These are phyloP conservation scores for Pseudomyrmex dendroicus DNA, from an alignment of 1,140 invertebrate species.

Conservation along the genomic window DNA sequence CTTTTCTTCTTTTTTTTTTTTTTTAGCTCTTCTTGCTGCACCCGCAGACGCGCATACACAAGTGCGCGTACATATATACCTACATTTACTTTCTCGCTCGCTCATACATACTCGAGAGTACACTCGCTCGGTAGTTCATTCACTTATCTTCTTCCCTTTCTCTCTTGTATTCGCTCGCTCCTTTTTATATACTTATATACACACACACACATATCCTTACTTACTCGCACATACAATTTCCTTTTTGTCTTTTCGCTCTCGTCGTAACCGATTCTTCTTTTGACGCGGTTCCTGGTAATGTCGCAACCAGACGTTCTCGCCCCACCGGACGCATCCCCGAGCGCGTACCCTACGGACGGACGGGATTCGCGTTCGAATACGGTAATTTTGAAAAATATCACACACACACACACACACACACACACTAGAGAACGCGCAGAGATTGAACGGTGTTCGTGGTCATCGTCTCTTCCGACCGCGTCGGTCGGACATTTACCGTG, in stretches of 20 bases:
- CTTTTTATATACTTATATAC: too few species aligned
- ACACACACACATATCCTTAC: too few species aligned
- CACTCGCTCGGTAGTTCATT: not conserved
- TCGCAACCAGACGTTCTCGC: constrained; percentile 53
- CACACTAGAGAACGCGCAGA: not conserved
- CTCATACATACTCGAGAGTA: not conserved
- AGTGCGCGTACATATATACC: not conserved
- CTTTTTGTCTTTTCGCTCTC: constrained; percentile 6
- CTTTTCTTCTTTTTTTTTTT: not conserved
- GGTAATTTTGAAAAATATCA: constrained; percentile 46
- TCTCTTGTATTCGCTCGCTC: not conserved
- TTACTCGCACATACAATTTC: not conserved
- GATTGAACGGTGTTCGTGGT: constrained; percentile 47
- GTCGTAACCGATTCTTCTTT: not conserved
- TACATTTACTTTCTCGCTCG: not conserved
- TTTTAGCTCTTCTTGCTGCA: not conserved
- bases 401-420: not conserved
- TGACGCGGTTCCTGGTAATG: constrained; percentile 6
- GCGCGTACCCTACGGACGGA: constrained; percentile 6
- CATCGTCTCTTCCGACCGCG: not conserved
- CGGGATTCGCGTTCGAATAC: constrained; percentile 7
- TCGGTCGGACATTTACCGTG: constrained; percentile 35
- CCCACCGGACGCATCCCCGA: constrained; percentile 46
- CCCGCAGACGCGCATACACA: not conserved
- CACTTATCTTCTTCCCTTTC: not conserved